These are phyloP conservation scores for Zhuqinia jingwanae DNA, from an alignment of 2,888 invertebrate species.

Conservation along the genomic window DNA sequence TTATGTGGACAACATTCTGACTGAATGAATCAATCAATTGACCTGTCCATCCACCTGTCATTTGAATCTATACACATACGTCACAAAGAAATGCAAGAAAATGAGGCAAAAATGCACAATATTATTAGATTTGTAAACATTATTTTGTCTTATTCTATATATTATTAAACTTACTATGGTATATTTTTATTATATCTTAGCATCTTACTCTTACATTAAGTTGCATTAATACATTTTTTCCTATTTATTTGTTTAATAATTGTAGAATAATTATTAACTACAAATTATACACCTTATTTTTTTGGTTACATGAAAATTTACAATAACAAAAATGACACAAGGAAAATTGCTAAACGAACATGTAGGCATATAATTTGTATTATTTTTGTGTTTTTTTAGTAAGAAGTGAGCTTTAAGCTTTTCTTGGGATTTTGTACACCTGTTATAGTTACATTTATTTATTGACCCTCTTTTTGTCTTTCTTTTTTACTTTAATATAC, in stretches of 20 bases:
- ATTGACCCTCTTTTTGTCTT: neutral
- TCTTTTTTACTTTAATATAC: neutral
- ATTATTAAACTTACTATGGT: neutral
- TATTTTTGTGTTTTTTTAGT: neutral
- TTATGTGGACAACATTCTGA: neutral
- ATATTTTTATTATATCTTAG: neutral
- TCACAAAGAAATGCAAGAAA: conserved; percentile 32
- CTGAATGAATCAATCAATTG: neutral
- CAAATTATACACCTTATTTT: neutral
- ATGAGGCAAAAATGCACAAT: conserved; percentile 44
- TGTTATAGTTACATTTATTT: neutral
- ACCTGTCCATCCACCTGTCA: neutral
- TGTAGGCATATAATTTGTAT: neutral
- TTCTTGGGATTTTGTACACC: conserved; percentile 30
- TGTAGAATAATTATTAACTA: neutral
- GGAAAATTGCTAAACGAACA: neutral
- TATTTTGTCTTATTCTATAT: neutral
- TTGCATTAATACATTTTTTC: conserved; percentile 17
- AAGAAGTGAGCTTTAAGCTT: conserved; percentile 23
- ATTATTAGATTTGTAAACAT: neutral
- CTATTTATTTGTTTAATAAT: neutral
- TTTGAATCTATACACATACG: neutral
- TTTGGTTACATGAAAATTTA: conserved; percentile 46
- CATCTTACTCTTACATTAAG: neutral
- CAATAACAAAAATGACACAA: conserved; percentile 33